Conservation (phyloP, 1,140 invertebrate species). For the Samia ricini region DNA sequence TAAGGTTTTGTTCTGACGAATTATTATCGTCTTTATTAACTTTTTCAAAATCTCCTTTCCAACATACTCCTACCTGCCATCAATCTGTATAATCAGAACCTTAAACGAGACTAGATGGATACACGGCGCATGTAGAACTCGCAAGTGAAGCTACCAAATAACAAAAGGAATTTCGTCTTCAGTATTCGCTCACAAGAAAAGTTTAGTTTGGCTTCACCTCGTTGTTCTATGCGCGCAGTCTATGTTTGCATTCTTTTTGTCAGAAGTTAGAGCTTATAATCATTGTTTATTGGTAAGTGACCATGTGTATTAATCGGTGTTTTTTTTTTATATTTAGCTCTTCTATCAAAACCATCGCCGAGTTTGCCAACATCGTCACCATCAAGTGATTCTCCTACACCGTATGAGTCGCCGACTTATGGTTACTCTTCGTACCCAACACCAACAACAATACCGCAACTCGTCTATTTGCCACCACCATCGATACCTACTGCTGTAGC, state of each 20-base stretch:
- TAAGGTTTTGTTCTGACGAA: too few species aligned
- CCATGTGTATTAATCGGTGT: not conserved
- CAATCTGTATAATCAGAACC: too few species aligned
- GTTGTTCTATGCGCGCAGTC: too few species aligned
- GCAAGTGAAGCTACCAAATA: too few species aligned
- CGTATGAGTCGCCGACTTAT: slow-evolving; percentile 37
- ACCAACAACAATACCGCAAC: slow-evolving; percentile 25
- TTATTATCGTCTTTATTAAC: too few species aligned
- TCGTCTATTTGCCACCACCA: slow-evolving; percentile 39
- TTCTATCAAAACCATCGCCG: slow-evolving; percentile 13
- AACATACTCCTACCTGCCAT: too few species aligned
- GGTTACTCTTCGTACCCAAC: slow-evolving; percentile 22
- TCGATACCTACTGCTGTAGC: not conserved
- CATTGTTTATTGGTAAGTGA: not conserved
- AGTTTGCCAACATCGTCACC: slow-evolving; percentile 19
- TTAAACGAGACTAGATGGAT: too few species aligned
- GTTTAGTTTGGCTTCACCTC: too few species aligned
- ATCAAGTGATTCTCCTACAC: slow-evolving; percentile 11
- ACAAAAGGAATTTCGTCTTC: too few species aligned
- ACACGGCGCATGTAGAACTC: too few species aligned
- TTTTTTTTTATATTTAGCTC: slow-evolving; percentile 17
- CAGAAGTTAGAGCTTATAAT: not conserved
- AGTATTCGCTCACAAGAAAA: too few species aligned
- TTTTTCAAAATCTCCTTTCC: too few species aligned
- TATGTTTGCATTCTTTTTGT: not conserved